These are phyloP conservation scores for Apamea anceps DNA, from an alignment of 2,888 invertebrate genomes.

Conservation along the genomic window DNA sequence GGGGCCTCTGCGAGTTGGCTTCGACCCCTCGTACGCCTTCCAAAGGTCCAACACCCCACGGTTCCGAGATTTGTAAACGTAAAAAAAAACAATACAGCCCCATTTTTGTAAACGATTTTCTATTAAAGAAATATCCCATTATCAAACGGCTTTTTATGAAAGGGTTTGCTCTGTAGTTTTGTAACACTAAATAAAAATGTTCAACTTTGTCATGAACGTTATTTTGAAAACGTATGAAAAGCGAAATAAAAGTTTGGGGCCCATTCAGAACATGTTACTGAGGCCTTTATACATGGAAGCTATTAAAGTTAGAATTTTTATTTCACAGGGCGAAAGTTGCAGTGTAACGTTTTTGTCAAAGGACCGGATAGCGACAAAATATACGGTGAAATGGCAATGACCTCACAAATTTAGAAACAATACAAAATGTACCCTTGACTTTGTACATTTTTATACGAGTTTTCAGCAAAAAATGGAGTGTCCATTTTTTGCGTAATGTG, in stretches of 20 bases:
- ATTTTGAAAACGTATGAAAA: slow-evolving; percentile 47
- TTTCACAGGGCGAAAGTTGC: slow-evolving; percentile 38
- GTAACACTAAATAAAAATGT: slow-evolving; percentile 24
- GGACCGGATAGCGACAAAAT: neutral
- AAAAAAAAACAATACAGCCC: neutral
- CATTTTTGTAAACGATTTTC: no score
- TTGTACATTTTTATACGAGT: neutral
- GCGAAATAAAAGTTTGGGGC: slow-evolving; percentile 51
- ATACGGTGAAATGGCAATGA: neutral
- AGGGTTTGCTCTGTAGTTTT: neutral
- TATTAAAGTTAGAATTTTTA: slow-evolving; percentile 42
- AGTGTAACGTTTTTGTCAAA: slow-evolving; percentile 34
- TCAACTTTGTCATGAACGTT: slow-evolving; percentile 37
- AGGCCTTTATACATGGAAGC: slow-evolving; percentile 29
- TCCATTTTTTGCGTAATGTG: no score
- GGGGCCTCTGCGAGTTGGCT: no score
- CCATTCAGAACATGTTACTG: slow-evolving; percentile 28
- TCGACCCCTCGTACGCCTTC: neutral
- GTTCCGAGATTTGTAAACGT: neutral
- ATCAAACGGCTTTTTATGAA: neutral
- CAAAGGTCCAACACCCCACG: neutral
- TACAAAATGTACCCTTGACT: neutral
- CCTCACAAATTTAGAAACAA: slow-evolving; percentile 10
- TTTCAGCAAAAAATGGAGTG: neutral
- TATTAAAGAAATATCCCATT: neutral